Percentiles rank a stretch among this genome's conserved stretches.
phyloP scores from a whole-genome alignment of 1,140 invertebrate genomes.

The Zaprionus taronus region DNA sequence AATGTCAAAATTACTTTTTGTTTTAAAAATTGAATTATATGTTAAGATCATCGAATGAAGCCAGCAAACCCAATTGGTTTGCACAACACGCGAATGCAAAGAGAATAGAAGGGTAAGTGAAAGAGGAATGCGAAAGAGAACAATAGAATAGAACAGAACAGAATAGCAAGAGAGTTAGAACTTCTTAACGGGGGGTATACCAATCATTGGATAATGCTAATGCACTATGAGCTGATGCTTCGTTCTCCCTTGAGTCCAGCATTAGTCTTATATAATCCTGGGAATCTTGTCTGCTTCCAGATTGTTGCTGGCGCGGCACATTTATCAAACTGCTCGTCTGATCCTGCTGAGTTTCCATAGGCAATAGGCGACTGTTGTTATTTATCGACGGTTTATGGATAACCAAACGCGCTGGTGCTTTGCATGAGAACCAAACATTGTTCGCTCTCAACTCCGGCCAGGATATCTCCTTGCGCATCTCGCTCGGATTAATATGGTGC shows the following conservation, averaged over 20 bases:
- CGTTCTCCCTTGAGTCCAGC: conserved; percentile 12
- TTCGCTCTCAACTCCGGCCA: background rate
- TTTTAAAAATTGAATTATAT: conserved; percentile 7
- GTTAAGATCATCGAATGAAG: background rate
- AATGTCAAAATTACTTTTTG: conserved; percentile 30
- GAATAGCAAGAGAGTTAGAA: background rate
- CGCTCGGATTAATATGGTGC: no score
- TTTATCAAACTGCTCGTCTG: conserved; percentile 16
- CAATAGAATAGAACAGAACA: background rate
- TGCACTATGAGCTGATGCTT: background rate
- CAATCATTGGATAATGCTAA: conserved; percentile 1
- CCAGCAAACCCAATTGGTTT: background rate
- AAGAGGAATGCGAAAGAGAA: background rate
- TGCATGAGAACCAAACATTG: conserved; percentile 15
- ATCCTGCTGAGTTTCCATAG: background rate
- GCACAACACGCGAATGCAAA: background rate
- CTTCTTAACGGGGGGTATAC: conserved; percentile 1
- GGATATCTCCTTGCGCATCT: background rate
- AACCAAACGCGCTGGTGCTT: background rate
- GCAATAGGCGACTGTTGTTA: background rate
- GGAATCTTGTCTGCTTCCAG: conserved; percentile 22
- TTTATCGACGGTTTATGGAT: background rate
- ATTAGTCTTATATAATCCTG: conserved; percentile 19
- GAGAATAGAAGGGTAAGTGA: conserved; percentile 6
- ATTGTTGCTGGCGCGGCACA: conserved; percentile 20